Percentiles rank a stretch among this genome's conserved stretches.
These are phyloP conservation scores for Catotricha subobsoleta DNA, from an alignment of 2,888 invertebrate genomes.

Conservation along the genomic window DNA sequence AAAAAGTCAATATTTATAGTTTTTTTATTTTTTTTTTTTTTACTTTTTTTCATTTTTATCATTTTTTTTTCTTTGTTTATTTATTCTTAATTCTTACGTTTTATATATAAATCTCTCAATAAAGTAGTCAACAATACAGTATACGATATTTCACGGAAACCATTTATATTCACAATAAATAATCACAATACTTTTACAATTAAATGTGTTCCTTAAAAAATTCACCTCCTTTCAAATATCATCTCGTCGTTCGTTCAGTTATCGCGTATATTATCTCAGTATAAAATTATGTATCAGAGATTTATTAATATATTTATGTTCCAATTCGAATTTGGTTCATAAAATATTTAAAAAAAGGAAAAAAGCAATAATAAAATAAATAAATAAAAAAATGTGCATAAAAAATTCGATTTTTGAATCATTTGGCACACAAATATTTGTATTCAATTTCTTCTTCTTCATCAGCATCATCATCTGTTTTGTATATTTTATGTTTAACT, in stretches of 20 bases:
- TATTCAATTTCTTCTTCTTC: too few relatives aligned
- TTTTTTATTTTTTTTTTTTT: neutral
- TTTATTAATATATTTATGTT: too few relatives aligned
- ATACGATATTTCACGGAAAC: constrained; percentile 3
- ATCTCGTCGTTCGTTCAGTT: neutral
- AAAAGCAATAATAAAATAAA: neutral
- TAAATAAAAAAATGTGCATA: neutral
- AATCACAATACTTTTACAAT: constrained; percentile 3
- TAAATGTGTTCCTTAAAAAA: neutral
- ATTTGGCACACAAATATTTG: too few relatives aligned
- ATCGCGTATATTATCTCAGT: neutral
- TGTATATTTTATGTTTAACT: too few relatives aligned
- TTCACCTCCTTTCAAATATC: too few relatives aligned
- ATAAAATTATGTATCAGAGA: neutral
- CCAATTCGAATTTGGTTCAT: neutral
- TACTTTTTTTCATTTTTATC: neutral
- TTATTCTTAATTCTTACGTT: neutral
- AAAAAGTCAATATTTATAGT: too few relatives aligned
- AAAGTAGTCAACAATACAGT: constrained; percentile 1
- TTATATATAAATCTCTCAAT: constrained; percentile 7
- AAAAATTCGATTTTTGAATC: too few relatives aligned
- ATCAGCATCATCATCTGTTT: too few relatives aligned
- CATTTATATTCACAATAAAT: constrained; percentile 1
- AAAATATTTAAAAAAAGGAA: neutral
- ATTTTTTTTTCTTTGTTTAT: constrained; percentile 10